Evolutionary conservation across 2,888 invertebrate species (phyloP), one percentile per base, ranked within the genome.

Genomic region (Drosophila mercatorum): DNA sequence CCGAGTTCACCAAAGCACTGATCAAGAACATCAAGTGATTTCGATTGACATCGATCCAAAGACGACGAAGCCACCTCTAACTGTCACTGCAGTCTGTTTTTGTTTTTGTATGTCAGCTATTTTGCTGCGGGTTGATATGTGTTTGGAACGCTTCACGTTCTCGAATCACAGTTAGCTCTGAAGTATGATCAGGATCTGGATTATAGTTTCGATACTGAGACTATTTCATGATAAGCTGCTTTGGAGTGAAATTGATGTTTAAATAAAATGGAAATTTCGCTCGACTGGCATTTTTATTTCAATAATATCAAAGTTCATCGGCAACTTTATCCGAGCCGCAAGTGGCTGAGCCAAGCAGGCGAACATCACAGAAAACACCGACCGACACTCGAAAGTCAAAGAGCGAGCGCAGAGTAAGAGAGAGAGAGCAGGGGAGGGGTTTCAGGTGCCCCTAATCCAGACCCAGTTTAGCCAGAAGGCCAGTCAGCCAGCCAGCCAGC

Each of bases 1-100:
- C 98, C 69, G 97, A 98, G 90, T 99, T 96, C 93, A 99, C 99
- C 43, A 94, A 96, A 83, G 98, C 83, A 1, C 46, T 87, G 2
- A 83, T 87, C 8, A 68, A 83, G 28, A 86, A 88, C 46, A 59
- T 87, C 4, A 51, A 49, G 5, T 80, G 43, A 60, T 6, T 14
- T 49, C 31, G 28, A 28, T n/a, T 11, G n/a, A 28, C 2, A 31
- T 31, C 28, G 10, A n/a, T 49, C n/a, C n/a, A 10, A 31, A n/a
- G 31, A 49, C 47, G 47, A 22, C 22, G 11, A 10, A 22, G 22
- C 0, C 49, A 51, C 17, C n/a, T 17, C 17, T 17, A 51, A 11
- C 31, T 34, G 31, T 17, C 17, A 17, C 17, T 34, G 6, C 6
- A 34, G 14, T n/a, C 26, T 31, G 10, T 28, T 28, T 28, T 28